Percentiles rank a stretch among this genome's conserved stretches.
These are phyloP conservation scores for Pheosia gnoma DNA, from an alignment of 2,888 invertebrate species.

Conservation along the genomic window DNA sequence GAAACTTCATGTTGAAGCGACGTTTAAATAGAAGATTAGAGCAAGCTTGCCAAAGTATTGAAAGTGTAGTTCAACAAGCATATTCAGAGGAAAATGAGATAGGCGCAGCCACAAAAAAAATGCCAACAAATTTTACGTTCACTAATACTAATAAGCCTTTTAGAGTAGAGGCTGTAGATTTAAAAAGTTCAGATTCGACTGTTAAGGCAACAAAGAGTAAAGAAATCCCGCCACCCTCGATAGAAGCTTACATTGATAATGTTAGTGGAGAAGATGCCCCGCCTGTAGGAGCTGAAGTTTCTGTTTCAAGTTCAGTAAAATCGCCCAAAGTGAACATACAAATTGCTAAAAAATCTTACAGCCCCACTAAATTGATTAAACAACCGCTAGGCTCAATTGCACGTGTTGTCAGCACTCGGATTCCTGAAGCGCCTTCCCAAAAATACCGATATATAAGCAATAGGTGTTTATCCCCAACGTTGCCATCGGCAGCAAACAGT, in stretches of 20 bases:
- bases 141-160: neutral
- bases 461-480: neutral
- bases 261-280: neutral
- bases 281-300: conserved; percentile 11
- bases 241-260: neutral
- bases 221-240: neutral
- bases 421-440: neutral
- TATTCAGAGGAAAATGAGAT: conserved; percentile 3
- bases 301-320: conserved; percentile 5
- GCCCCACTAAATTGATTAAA: neutral
- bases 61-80: conserved; percentile 28
- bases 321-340: neutral
- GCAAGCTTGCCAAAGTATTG: conserved; percentile 27
- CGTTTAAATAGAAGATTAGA: neutral
- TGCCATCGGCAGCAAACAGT: conserved; percentile 12
- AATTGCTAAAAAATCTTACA: neutral
- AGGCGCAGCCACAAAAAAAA: conserved; percentile 6
- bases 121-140: neutral
- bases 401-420: neutral
- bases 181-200: neutral
- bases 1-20: neutral
- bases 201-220: neutral
- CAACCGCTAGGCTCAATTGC: neutral
- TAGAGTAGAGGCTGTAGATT: neutral
- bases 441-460: neutral